Evolutionary conservation across 2,888 invertebrate species (phyloP).

Genomic region (Thysanoteuthis rhombus): DNA sequence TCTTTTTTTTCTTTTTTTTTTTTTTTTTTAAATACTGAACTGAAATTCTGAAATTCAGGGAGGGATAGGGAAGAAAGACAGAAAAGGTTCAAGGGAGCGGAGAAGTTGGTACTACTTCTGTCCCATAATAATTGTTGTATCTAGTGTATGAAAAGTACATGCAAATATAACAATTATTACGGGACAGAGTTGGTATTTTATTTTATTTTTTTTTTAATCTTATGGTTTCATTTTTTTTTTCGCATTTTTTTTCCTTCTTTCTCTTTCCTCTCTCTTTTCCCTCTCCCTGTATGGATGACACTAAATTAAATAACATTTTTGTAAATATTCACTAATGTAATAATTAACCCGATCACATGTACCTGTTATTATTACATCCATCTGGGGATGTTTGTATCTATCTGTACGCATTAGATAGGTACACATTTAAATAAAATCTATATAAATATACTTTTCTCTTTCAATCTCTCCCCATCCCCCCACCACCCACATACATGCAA

Average conservation of each 20-base stretch:
- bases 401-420: neutral
- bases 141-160: too few relatives aligned
- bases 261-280: neutral
- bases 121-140: too few relatives aligned
- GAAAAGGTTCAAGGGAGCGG: neutral
- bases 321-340: slow-evolving; percentile 12
- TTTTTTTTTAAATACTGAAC: neutral
- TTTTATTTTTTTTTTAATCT: neutral
- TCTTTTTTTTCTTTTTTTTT: neutral
- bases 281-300: neutral
- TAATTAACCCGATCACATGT: slow-evolving; percentile 12
- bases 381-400: neutral
- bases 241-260: neutral
- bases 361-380: neutral
- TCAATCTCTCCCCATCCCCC: neutral
- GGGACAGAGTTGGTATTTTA: too few relatives aligned
- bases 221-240: neutral
- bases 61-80: neutral
- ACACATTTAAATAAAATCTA: neutral
- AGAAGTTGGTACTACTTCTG: too few relatives aligned
- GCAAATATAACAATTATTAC: too few relatives aligned
- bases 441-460: slow-evolving; percentile 12
- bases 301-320: slow-evolving; percentile 1
- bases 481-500: neutral
- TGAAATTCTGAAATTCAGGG: neutral